phyloP scores from a whole-genome alignment of 2,888 invertebrate genomes.

The Dichetophora obliterata region DNA sequence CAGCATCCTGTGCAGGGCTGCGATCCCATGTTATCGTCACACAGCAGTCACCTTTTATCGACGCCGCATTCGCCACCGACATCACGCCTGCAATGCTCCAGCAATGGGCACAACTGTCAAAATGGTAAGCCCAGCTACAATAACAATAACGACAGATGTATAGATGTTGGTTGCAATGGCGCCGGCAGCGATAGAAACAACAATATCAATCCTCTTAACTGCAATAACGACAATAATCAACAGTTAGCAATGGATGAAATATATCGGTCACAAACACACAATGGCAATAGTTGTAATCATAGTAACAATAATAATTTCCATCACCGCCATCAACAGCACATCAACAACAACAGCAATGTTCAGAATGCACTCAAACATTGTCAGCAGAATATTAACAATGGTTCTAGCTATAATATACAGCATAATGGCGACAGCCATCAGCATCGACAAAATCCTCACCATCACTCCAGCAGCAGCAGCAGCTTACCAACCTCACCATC shows the following conservation, averaged over 20 bases:
- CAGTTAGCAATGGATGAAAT: slow-evolving; percentile 46
- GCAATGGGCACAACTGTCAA: slow-evolving; percentile 1
- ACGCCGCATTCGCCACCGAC: slow-evolving; percentile 71
- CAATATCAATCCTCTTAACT: slow-evolving; percentile 41
- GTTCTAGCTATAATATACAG: slow-evolving; percentile 45
- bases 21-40: slow-evolving; percentile 75
- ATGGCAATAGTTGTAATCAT: slow-evolving; percentile 18
- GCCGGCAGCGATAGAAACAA: slow-evolving; percentile 33
- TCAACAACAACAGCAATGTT: slow-evolving; percentile 29
- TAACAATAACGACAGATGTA: slow-evolving; percentile 43
- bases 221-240: slow-evolving; percentile 49
- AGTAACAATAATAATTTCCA: slow-evolving; percentile 22
- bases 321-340: slow-evolving; percentile 43
- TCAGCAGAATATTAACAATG: slow-evolving; percentile 42
- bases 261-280: slow-evolving; percentile 37
- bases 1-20: slow-evolving; percentile 74
- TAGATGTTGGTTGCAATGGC: slow-evolving; percentile 49
- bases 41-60: slow-evolving; percentile 59
- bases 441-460: slow-evolving; percentile 42
- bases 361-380: slow-evolving; percentile 38
- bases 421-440: slow-evolving; percentile 46
- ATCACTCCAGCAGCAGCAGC: slow-evolving; percentile 40
- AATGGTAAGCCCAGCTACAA: slow-evolving; percentile 32
- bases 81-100: slow-evolving; percentile 48
- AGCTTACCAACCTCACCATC: slow-evolving; percentile 50